Conservation (phyloP, 2,888 invertebrate species). For the Leptinotarsa peninsularis region DNA sequence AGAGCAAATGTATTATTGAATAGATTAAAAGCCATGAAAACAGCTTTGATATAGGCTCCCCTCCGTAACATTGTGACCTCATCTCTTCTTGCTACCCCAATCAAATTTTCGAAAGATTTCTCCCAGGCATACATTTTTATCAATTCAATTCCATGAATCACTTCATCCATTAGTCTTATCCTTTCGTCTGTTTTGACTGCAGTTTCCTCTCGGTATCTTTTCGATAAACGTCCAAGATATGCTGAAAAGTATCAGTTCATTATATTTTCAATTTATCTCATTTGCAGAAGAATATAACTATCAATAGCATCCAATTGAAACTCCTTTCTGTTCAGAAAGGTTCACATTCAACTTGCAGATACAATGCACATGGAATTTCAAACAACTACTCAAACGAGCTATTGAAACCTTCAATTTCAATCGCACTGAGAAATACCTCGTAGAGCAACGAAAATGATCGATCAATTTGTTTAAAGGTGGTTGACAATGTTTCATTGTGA, state of each 20-base stretch:
- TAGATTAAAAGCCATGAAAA: constrained; percentile 74
- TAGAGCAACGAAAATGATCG: too few species aligned
- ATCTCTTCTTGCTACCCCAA: constrained; percentile 75
- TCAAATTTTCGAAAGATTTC: constrained; percentile 85
- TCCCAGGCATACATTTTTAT: constrained; percentile 65
- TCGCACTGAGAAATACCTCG: too few species aligned
- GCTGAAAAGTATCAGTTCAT: constrained; percentile 50
- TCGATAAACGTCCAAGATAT: constrained; percentile 76
- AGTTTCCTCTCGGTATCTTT: constrained; percentile 78
- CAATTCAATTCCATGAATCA: constrained; percentile 86
- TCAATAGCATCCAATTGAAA: too few species aligned
- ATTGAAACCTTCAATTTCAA: too few species aligned
- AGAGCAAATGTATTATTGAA: constrained; percentile 86
- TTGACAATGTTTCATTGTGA: too few species aligned
- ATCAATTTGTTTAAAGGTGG: too few species aligned
- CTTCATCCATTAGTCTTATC: constrained; percentile 88
- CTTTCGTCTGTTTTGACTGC: constrained; percentile 85
- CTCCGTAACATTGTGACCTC: constrained; percentile 75
- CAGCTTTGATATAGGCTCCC: constrained; percentile 74
- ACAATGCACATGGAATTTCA: too few species aligned
- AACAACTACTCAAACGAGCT: too few species aligned
- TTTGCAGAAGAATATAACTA: too few species aligned
- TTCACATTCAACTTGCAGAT: too few species aligned
- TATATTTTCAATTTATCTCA: too few species aligned
- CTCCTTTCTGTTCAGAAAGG: too few species aligned